Conservation (phyloP, 2,797 vertebrate species). For the Syngnathus acus region DNA sequence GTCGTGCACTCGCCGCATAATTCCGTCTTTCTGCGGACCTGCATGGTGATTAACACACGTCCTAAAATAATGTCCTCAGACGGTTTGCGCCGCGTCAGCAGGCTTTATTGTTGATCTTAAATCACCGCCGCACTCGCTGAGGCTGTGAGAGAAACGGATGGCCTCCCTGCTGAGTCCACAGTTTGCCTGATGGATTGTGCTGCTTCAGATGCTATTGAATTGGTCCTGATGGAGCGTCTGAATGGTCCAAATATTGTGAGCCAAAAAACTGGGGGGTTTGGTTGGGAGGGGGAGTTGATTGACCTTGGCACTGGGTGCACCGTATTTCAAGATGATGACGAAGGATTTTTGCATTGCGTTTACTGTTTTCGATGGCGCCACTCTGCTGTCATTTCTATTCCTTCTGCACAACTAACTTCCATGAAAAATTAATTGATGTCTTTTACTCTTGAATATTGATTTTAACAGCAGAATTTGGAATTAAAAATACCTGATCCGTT, state of each 20-base stretch:
- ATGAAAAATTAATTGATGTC: background rate
- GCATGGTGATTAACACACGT: conserved; percentile 44
- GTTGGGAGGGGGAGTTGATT: conserved; percentile 23
- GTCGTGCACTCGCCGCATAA: conserved; percentile 1
- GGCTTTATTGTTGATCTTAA: conserved; percentile 44
- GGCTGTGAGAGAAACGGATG: conserved; percentile 55
- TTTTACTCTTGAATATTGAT: background rate
- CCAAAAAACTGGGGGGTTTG: conserved; percentile 29
- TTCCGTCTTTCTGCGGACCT: conserved; percentile 16
- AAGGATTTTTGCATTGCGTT: conserved; percentile 7
- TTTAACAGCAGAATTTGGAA: background rate
- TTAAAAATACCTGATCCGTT: background rate
- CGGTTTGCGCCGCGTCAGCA: conserved; percentile 45
- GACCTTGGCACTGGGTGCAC: conserved; percentile 29
- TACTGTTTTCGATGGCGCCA: conserved; percentile 2
- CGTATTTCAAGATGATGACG: background rate
- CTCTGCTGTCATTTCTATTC: conserved; percentile 26
- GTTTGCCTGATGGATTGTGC: conserved; percentile 56
- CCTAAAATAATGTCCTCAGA: conserved; percentile 52
- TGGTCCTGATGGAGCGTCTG: conserved; percentile 44
- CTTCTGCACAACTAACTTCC: conserved; percentile 10
- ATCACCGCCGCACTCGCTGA: conserved; percentile 47
- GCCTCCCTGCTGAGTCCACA: conserved; percentile 59
- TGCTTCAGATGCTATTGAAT: conserved; percentile 56
- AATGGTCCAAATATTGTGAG: conserved; percentile 34